Conservation (phyloP, 2,888 invertebrate genomes). For the Cyclophora punctaria region DNA sequence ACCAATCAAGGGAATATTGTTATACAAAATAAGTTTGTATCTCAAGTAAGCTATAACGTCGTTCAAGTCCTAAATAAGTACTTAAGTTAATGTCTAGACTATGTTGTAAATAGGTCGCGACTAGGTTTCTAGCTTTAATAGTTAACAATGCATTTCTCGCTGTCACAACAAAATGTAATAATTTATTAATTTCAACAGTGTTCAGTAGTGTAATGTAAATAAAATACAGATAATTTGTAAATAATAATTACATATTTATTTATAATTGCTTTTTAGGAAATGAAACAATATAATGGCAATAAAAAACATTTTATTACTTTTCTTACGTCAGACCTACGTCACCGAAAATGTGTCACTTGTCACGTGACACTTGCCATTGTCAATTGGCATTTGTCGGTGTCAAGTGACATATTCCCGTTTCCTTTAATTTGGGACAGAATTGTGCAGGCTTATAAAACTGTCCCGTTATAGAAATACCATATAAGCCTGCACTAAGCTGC, state of each 20-base stretch:
- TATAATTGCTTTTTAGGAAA: constrained; percentile 43
- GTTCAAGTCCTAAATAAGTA: too few species aligned
- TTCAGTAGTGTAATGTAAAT: too few species aligned
- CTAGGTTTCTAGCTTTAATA: constrained; percentile 56
- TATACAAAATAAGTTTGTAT: too few species aligned
- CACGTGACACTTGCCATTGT: not conserved
- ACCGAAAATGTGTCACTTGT: constrained; percentile 21
- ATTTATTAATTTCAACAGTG: constrained; percentile 5
- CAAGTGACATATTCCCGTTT: too few species aligned
- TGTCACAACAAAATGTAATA: constrained; percentile 23
- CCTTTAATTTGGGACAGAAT: too few species aligned
- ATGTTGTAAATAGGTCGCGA: constrained; percentile 32
- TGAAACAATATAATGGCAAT: constrained; percentile 63
- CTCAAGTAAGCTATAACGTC: too few species aligned
- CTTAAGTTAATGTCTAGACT: constrained; percentile 2
- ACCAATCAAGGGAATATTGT: too few species aligned
- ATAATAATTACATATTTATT: constrained; percentile 52
- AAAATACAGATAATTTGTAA: constrained; percentile 12
- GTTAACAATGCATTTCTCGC: constrained; percentile 28
- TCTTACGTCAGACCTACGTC: constrained; percentile 24
- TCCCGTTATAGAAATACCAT: too few species aligned
- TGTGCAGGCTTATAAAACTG: too few species aligned
- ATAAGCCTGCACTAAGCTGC: too few species aligned
- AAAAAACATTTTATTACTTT: constrained; percentile 54
- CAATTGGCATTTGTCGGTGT: too few species aligned